Evolutionary conservation across 1,140 invertebrate genomes (phyloP).

Genomic region (Zophobas morio): DNA sequence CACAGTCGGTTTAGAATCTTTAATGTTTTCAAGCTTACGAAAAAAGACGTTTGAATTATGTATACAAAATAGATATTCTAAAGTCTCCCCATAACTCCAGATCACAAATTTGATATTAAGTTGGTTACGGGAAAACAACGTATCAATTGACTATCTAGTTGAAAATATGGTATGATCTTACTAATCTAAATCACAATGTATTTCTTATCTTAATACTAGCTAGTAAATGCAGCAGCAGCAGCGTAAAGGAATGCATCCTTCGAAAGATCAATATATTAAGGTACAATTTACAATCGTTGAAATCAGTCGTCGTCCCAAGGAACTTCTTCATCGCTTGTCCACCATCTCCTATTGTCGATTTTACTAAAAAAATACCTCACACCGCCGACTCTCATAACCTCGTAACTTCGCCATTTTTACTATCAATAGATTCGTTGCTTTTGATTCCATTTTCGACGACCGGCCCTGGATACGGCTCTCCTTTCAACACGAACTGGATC

Average conservation of each 20-base stretch:
- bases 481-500: conserved; percentile 71
- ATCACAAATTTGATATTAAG: neutral
- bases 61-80: conserved; percentile 18
- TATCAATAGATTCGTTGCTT: conserved; percentile 10
- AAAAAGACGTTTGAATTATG: conserved; percentile 23
- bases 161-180: neutral
- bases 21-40: conserved; percentile 33
- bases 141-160: no score
- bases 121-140: no score
- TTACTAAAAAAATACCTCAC: conserved; percentile 13
- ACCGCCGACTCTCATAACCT: conserved; percentile 24
- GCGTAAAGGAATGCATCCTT: neutral
- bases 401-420: conserved; percentile 14
- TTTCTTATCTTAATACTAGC: neutral
- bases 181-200: conserved; percentile 8
- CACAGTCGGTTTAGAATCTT: conserved; percentile 12
- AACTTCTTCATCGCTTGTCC: neutral
- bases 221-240: neutral
- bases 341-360: conserved; percentile 2
- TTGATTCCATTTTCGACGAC: conserved; percentile 9
- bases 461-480: conserved; percentile 33
- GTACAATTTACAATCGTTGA: neutral
- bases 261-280: no score
- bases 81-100: neutral
- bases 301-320: conserved; percentile 15